These are phyloP conservation scores for Lissonota sp. DNA, from an alignment of 2,888 invertebrate genomes.

Conservation along the genomic window DNA sequence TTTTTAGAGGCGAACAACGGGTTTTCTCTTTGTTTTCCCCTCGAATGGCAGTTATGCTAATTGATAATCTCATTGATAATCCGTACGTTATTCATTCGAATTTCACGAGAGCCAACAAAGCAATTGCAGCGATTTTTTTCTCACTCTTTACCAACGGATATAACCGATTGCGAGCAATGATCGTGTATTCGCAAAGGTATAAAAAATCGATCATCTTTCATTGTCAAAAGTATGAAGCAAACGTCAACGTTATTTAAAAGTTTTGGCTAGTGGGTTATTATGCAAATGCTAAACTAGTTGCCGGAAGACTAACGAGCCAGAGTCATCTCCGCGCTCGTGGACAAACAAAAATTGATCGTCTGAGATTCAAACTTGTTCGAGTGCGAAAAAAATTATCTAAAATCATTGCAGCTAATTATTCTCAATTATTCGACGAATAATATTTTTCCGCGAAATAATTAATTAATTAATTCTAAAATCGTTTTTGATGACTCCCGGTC, in stretches of 20 bases:
- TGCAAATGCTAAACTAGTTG: conserved; percentile 38
- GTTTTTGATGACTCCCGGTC: no score
- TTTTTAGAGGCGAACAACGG: conserved; percentile 22
- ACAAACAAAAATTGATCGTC: conserved; percentile 17
- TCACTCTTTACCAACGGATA: neutral
- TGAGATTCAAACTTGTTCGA: conserved; percentile 1
- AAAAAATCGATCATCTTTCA: neutral
- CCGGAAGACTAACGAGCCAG: conserved; percentile 58
- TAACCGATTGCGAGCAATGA: conserved; percentile 28
- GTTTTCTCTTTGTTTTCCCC: neutral
- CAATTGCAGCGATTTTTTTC: conserved; percentile 9
- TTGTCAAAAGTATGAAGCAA: no score
- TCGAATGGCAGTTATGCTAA: conserved; percentile 51
- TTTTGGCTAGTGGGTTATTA: conserved; percentile 6
- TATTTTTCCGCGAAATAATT: neutral
- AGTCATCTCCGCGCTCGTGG: conserved; percentile 18
- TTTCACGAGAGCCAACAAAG: conserved; percentile 16
- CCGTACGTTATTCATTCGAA: neutral
- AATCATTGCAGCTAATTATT: neutral
- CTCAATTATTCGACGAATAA: neutral
- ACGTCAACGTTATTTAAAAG: neutral
- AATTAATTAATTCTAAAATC: neutral
- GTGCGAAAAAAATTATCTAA: neutral
- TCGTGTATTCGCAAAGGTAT: conserved; percentile 11
- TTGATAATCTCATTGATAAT: conserved; percentile 19